Base-by-base conservation (phyloP, 2,888 invertebrate genomes). In the Agonopterix arenella region DNA sequence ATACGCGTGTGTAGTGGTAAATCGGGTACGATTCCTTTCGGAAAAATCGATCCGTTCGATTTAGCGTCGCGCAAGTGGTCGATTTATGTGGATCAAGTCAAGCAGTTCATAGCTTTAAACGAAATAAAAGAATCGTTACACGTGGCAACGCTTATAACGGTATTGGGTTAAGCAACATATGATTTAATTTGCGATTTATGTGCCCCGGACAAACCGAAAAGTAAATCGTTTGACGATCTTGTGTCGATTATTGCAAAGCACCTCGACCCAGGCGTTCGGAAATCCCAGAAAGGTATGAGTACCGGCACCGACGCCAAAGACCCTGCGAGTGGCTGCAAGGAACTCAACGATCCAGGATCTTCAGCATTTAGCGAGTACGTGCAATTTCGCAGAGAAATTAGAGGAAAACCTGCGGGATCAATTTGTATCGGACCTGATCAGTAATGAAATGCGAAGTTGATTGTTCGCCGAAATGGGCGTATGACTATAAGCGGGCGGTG, bases 151-250 rank as follows among this genome's bases (percentile, higher is more conserved):
- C 49, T 64, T 28, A 57, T 64, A 13, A 63, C 64, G 5, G 47
- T 56, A 2, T 61, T 64, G 3, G 63, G 67, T 10, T 57, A 52
- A 11, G 50, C 54, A 2, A 59, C 60, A 2, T 66, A 64, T 18
- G 40, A 40, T 11, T 44, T 58, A 11, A 59, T 59, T 57, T 60
- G 58, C 46, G 64, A 66, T 47, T 47, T 68, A 44, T 65, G 62
- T 52, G 52, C 64, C 4, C 68, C 64, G 0, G 46, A 46, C 0
- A 10, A 42, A 5, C 61, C 63, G 1, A 62, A 65, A 53, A 11
- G 45, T 4, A 63, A 58, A 52, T 47, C 49, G 5, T 64, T 52
- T 40, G 56, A 56, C 0, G 49, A 59, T 1, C 38, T 64, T 4
- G 61, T 60, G n/a, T n/a, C 37, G 7, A n/a, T 62, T 10, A 55